Conservation (phyloP, 2,888 invertebrate genomes). For the Luffia ferchaultella region DNA sequence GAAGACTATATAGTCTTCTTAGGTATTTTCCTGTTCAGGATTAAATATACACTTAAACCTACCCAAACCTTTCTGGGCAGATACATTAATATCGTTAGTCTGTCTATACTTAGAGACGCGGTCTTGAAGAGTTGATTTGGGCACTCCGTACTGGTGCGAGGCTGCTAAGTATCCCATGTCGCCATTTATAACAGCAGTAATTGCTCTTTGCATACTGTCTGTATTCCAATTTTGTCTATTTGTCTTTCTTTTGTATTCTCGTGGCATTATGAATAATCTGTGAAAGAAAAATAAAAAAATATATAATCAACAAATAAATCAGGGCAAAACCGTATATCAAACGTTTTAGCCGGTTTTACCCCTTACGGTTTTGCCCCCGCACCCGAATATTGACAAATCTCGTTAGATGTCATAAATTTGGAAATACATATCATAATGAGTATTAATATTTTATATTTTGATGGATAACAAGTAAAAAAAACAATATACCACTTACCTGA, state of each 20-base stretch:
- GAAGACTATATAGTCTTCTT: constrained; percentile 17
- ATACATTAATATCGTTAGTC: constrained; percentile 10
- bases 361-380: too few species aligned
- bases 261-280: background rate
- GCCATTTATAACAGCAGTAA: constrained; percentile 14
- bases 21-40: too few species aligned
- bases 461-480: too few species aligned
- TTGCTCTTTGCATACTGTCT: constrained; percentile 12
- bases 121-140: constrained; percentile 7
- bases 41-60: constrained; percentile 11
- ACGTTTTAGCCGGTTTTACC: too few species aligned
- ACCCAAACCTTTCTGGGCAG: constrained; percentile 9
- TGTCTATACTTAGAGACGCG: constrained; percentile 11
- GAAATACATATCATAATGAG: too few species aligned
- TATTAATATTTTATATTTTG: too few species aligned
- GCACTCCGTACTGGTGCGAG: constrained; percentile 3
- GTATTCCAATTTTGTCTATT: constrained; percentile 9
- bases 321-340: too few species aligned
- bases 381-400: too few species aligned
- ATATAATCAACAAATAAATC: too few species aligned
- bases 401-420: too few species aligned
- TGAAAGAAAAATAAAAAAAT: background rate
- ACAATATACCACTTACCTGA: too few species aligned
- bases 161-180: constrained; percentile 16
- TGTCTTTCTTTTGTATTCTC: constrained; percentile 4